Conservation (phyloP, 2,888 invertebrate species). For the Cepaea hortensis region DNA sequence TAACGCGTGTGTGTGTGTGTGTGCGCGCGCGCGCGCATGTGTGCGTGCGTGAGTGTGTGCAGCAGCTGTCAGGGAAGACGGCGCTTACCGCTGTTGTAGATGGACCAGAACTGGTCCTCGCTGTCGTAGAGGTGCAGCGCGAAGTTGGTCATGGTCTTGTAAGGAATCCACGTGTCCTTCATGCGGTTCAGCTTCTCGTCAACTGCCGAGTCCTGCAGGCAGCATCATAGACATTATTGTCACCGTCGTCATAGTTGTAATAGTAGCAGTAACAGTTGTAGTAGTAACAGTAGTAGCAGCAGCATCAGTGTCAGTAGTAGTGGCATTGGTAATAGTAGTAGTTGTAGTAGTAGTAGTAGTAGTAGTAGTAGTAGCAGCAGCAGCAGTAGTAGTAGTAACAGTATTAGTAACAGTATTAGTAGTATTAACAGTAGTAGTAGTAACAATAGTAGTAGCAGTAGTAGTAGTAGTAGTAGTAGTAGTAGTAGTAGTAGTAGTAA, state of each 20-base stretch:
- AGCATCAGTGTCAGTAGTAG: no score
- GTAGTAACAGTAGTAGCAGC: no score
- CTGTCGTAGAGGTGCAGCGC: constrained; percentile 50
- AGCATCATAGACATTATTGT: neutral
- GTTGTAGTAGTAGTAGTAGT: no score
- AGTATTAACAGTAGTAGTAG: neutral
- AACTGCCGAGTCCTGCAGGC: constrained; percentile 45
- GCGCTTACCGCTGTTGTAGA: constrained; percentile 49
- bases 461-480: neutral
- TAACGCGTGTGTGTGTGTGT: no score
- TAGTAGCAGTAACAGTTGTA: no score
- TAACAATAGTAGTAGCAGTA: neutral
- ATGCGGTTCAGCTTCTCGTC: constrained; percentile 52
- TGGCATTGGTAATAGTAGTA: no score
- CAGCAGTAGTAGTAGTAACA: neutral
- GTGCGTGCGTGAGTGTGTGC: no score
- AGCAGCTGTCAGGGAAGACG: neutral
- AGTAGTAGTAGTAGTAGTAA: neutral
- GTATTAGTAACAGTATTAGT: neutral
- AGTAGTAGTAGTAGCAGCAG: neutral
- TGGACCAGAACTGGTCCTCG: constrained; percentile 50
- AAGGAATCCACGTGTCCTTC: constrained; percentile 54
- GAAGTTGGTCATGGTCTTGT: constrained; percentile 52
- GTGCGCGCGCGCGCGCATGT: no score
- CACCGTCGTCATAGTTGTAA: no score